These are phyloP conservation scores for Rugalucina vietnamica DNA, from an alignment of 2,888 invertebrate species.

Conservation along the genomic window DNA sequence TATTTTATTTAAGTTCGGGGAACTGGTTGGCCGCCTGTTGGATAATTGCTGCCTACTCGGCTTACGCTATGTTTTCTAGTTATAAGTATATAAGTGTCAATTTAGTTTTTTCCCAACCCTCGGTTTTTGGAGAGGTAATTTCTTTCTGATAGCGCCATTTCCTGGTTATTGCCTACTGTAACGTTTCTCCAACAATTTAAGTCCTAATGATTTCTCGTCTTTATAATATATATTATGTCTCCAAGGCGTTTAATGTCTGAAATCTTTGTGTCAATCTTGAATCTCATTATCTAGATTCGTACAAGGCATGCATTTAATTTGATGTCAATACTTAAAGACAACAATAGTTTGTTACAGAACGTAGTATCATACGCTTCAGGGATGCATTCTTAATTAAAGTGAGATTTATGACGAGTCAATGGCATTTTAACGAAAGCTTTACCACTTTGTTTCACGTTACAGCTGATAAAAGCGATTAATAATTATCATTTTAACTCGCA, in stretches of 20 bases:
- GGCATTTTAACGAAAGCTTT: not conserved
- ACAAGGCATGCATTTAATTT: slow-evolving; percentile 1
- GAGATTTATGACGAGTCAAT: not conserved
- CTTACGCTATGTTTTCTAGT: too few relatives aligned
- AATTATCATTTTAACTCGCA: not conserved
- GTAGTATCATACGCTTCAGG: not conserved
- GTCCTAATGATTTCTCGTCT: too few relatives aligned
- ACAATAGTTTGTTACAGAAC: not conserved
- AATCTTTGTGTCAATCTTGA: slow-evolving; percentile 5
- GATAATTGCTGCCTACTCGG: too few relatives aligned
- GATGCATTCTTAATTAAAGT: not conserved
- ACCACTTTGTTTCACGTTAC: not conserved
- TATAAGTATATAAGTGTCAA: too few relatives aligned
- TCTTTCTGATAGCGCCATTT: not conserved
- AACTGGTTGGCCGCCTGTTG: too few relatives aligned
- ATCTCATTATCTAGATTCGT: not conserved
- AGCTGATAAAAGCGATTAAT: not conserved
- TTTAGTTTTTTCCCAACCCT: too few relatives aligned
- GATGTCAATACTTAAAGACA: not conserved
- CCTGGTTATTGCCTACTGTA: too few relatives aligned
- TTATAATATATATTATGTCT: not conserved
- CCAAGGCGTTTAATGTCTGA: not conserved
- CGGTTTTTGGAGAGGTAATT: too few relatives aligned
- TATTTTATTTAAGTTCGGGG: too few relatives aligned
- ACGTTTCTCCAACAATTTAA: too few relatives aligned